Base-by-base conservation (phyloP, 2,888 invertebrate species). In the Aleiodes leptofemur region DNA sequence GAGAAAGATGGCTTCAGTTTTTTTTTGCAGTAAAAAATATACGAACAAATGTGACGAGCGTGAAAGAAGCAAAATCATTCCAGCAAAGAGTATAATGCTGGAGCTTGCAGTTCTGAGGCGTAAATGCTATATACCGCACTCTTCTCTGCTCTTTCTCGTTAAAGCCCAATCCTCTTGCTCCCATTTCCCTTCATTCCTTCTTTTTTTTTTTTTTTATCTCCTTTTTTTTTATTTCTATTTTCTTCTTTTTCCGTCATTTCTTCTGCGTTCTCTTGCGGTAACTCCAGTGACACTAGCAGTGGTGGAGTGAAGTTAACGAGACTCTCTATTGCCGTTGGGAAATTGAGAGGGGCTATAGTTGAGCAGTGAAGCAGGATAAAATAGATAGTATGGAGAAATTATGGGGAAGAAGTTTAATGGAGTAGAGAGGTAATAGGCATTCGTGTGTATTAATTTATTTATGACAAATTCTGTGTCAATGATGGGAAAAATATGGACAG, bases 21-120 rank as follows among this genome's bases (percentile, higher is more conserved):
- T 43, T 43, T 43, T 43, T 11, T 38, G 0, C n/a, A 1, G 38
- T 7, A 61, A 38, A 61, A 61, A 61, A 16, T 16, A 55, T 29
- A 61, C 13, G 61, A 61, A 61, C 61, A 61, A 34, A 61, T 61
- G 61, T 61, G 61, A 38, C 34, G 38, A 61, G 57, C 57, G 57
- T 57, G 23, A 57, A 57, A 57, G 61, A 61, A 34, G 61, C 34
- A 61, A 61, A 61, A 61, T 61, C 61, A 61, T 61, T 34, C n/a
- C 34, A 61, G 34, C 34, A n/a, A 61, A 61, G n/a, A 61, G 34
- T 61, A 38, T 61, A 61, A 61, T 61, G 29, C 61, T 61, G 29
- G n/a, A 13, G 13, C 14, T 29, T 61, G 43, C 43, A 31, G 61
- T 11, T 61, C 61, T 61, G 61, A 14, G 61, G 34, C 61, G 38